Evolutionary conservation across 35 echinoderm and acorn worm species (phyloP).

Genomic region (Heliocidaris tuberculata): DNA sequence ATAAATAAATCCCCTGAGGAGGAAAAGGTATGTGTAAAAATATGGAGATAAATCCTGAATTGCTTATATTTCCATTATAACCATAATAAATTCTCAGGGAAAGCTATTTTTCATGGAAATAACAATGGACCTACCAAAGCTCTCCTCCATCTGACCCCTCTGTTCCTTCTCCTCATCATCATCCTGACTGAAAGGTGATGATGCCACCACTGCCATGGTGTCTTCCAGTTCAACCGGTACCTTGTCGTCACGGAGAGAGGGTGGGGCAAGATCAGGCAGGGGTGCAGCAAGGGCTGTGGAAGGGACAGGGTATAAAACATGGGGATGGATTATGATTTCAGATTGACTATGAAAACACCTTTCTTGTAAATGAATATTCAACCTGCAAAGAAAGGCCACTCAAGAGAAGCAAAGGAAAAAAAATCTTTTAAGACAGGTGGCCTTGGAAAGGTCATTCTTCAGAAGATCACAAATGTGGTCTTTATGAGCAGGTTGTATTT

Average conservation of each 20-base stretch:
- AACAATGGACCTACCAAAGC: conserved; percentile 11
- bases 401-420: no score
- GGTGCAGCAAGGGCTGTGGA: conserved; percentile 40
- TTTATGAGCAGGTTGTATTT: no score
- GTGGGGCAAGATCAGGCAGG: conserved; percentile 18
- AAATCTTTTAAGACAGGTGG: no score
- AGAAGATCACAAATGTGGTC: no score
- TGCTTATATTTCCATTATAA: no score
- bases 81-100: no score
- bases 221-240: not conserved
- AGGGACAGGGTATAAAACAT: not conserved
- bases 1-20: no score
- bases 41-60: no score
- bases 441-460: no score
- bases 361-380: no score
- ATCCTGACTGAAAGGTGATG: not conserved
- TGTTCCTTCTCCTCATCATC: not conserved
- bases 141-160: not conserved
- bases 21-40: no score
- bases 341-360: not conserved
- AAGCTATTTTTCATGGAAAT: not conserved
- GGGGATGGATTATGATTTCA: not conserved
- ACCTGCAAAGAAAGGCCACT: no score
- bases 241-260: not conserved
- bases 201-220: not conserved